phyloP scores from a whole-genome alignment of 1,140 invertebrate genomes.

The Phymastichus coffea region DNA sequence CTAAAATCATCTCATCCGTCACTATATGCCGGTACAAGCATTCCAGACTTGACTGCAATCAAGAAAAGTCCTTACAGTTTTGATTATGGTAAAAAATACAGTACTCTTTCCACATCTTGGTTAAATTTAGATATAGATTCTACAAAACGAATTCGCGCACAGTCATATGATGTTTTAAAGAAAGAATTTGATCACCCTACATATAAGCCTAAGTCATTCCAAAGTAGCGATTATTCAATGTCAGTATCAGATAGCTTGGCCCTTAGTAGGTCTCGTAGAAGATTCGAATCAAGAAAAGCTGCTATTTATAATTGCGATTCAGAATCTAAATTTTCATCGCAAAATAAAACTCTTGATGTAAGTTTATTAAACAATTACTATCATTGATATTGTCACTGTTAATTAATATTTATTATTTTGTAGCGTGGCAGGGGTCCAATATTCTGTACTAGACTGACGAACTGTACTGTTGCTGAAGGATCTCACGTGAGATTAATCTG shows the following conservation, averaged over 20 bases:
- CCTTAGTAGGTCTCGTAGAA: conserved; percentile 18
- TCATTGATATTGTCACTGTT: not conserved
- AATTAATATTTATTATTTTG: conserved; percentile 16
- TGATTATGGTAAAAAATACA: not conserved
- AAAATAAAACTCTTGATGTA: conserved; percentile 2
- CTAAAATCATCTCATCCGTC: conserved; percentile 9
- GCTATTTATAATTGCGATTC: conserved; percentile 2
- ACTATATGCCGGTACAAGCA: conserved; percentile 13
- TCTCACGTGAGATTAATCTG: conserved; percentile 80
- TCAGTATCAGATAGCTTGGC: conserved; percentile 20
- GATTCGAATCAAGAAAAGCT: conserved; percentile 18
- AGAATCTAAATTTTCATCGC: not conserved
- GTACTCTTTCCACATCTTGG: not conserved
- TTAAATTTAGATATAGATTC: conserved; percentile 8
- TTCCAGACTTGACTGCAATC: conserved; percentile 1
- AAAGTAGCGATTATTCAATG: conserved; percentile 19
- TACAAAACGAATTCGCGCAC: not conserved
- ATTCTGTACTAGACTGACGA: conserved; percentile 78
- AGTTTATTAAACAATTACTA: not conserved
- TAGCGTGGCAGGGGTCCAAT: conserved; percentile 67
- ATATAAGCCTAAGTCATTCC: conserved; percentile 6
- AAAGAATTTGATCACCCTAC: conserved; percentile 10
- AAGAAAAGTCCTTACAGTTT: not conserved
- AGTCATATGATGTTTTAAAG: not conserved
- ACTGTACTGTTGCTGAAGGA: conserved; percentile 72